Evolutionary conservation across 1,140 invertebrate genomes (phyloP).

Genomic region (Oreohelix idahoensis): DNA sequence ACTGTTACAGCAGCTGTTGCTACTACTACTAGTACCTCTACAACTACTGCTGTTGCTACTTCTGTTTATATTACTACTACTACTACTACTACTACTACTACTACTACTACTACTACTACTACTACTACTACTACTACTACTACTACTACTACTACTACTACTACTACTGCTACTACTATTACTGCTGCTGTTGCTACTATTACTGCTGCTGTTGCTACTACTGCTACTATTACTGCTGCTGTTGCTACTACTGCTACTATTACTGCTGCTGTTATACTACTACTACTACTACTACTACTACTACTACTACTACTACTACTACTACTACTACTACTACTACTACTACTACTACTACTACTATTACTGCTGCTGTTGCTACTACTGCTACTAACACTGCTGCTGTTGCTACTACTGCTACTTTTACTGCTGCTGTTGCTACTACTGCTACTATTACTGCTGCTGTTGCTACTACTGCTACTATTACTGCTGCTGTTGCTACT

Average conservation of each 20-base stretch:
- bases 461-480: conserved; percentile 20
- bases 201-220: not conserved
- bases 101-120: conserved; percentile 6
- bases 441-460: conserved; percentile 29
- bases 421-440: conserved; percentile 6
- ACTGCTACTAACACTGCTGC: not conserved
- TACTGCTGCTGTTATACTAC: not conserved
- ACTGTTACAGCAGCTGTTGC: not conserved
- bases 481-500: not conserved
- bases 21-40: not conserved
- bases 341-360: conserved; percentile 7
- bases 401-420: not conserved
- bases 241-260: not conserved
- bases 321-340: conserved; percentile 40
- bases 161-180: conserved; percentile 5
- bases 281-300: not conserved
- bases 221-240: not conserved
- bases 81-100: conserved; percentile 22
- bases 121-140: conserved; percentile 22
- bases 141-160: conserved; percentile 21
- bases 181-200: not conserved
- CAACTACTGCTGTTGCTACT: not conserved
- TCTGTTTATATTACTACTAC: not conserved
- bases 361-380: not conserved
- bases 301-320: conserved; percentile 31